Evolutionary conservation across 2,888 invertebrate genomes (phyloP).

Genomic region (Tipula lateralis): DNA sequence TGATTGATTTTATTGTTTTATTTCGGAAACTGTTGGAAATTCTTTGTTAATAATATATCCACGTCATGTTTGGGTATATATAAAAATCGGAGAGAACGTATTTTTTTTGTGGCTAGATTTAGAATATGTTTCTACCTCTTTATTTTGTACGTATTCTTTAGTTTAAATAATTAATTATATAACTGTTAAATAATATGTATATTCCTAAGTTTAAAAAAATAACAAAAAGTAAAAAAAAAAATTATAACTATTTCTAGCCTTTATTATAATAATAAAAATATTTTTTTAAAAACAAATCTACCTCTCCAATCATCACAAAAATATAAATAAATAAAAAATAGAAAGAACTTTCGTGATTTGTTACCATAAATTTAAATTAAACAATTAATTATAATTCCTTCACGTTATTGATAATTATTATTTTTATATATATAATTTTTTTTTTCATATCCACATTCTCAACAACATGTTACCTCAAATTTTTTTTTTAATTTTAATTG

Average conservation of each 20-base stretch:
- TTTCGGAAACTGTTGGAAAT: neutral
- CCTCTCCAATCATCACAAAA: constrained; percentile 27
- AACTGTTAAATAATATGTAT: neutral
- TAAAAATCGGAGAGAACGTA: constrained; percentile 12
- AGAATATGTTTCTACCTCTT: neutral
- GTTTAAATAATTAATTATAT: constrained; percentile 4
- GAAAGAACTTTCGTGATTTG: constrained; percentile 25
- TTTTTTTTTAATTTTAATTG: constrained; percentile 13
- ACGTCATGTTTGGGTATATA: too few relatives aligned
- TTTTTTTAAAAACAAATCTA: constrained; percentile 16
- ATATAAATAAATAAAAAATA: neutral
- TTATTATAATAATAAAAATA: neutral
- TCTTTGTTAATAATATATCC: neutral
- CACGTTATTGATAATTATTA: constrained; percentile 13
- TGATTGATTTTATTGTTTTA: neutral
- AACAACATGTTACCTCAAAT: constrained; percentile 36
- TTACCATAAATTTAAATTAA: constrained; percentile 27
- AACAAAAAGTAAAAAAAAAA: neutral
- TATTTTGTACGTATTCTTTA: constrained; percentile 15
- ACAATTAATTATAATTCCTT: constrained; percentile 25
- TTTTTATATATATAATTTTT: constrained; percentile 19
- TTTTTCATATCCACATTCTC: constrained; percentile 29
- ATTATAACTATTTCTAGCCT: constrained; percentile 6
- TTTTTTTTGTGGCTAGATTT: constrained; percentile 20
- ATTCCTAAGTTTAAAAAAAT: neutral